Conservation (phyloP, 2,113 vertebrate genomes). For the Corynorhinus townsendii region DNA sequence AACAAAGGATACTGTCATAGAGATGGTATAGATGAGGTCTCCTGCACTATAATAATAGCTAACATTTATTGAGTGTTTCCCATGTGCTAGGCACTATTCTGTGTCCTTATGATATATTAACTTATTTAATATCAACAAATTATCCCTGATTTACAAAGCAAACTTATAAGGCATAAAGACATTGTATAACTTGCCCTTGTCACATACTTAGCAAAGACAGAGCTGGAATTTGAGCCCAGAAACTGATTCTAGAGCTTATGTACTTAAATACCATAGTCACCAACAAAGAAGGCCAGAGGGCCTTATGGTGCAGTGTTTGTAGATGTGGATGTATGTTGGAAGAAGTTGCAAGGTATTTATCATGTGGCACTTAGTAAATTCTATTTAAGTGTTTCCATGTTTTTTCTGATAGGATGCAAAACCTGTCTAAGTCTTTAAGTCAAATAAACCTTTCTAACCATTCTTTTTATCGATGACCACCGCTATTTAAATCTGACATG, state of each 20-base stretch:
- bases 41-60: neutral
- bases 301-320: neutral
- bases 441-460: neutral
- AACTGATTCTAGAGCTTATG: neutral
- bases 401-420: neutral
- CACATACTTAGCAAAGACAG: neutral
- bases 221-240: neutral
- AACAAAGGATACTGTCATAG: neutral
- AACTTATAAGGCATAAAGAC: neutral
- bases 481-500: neutral
- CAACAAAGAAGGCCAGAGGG: neutral
- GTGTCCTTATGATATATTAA: neutral
- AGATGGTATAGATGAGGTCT: neutral
- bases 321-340: neutral
- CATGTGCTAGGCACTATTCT: neutral
- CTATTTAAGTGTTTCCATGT: neutral
- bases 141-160: neutral
- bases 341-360: neutral
- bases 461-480: neutral
- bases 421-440: neutral
- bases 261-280: neutral
- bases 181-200: neutral
- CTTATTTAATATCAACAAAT: neutral
- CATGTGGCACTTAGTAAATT: neutral
- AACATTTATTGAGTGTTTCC: neutral